Base-by-base conservation (phyloP, 2,797 vertebrate genomes). In the Margarornis squamiger region DNA sequence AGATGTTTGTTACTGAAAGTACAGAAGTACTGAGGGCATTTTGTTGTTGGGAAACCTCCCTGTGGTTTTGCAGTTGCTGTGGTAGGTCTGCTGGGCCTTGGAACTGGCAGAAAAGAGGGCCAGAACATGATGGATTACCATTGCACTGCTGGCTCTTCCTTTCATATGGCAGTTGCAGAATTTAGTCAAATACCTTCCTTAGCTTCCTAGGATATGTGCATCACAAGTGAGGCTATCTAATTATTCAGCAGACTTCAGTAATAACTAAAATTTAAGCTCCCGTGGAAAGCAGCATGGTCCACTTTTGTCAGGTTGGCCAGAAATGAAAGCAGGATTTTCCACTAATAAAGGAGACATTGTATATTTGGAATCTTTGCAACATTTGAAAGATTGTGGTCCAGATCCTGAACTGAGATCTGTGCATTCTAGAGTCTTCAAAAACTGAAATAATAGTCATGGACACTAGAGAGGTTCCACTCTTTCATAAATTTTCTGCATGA, bases 311-410 rank as follows among this genome's bases (percentile, higher is more conserved):
- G 20, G 22, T 2, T 58, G 70, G 51, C 7, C 11, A 7, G 62
- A 86, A 83, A 18, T 39, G 46, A 65, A 62, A 57, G 27, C 14
- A 63, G 22, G n/a, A 57, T 61, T 74, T 86, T 74, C 39, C 1
- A 34, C 38, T n/a, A 27, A n/a, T 57, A 46, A 8, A 52, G 16
- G 24, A 83, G 48, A 73, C 0, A 7, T 5, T 30, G 1, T 1
- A 1, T 74, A 61, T 65, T 57, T 80, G 57, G 30, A 43, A 54
- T 75, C 46, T 68, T 43, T 51, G n/a, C 15, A 68, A 36, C 8
- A 8, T 24, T 65, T 63, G n/a, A 43, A 17, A 63, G n/a, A 54
- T 22, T 24, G 26, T 63, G 32, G 15, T 74, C 45, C 24, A 63
- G 36, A 39, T 63, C 13, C 41, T 57, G 43, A 71, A n/a, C 34